phyloP scores from a whole-genome alignment of 2,113 vertebrate species.

The Festucalex cinctus region DNA sequence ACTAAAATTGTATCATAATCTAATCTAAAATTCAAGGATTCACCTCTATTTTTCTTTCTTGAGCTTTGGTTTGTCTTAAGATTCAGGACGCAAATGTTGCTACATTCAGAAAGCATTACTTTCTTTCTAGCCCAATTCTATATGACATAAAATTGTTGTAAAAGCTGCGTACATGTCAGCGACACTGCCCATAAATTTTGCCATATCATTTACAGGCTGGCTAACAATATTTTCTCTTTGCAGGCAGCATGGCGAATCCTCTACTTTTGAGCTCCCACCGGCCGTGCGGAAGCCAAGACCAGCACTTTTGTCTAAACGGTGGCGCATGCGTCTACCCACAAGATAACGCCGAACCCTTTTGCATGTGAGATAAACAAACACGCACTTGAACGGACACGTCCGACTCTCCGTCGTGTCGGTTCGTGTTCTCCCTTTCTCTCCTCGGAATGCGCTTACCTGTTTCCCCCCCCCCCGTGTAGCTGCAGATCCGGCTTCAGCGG shows the following conservation, averaged over 20 bases:
- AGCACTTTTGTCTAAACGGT: constrained; percentile 52
- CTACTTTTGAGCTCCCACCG: constrained; percentile 14
- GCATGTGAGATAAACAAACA: constrained; percentile 56
- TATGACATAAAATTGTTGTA: no score
- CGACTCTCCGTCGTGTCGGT: constrained; percentile 18
- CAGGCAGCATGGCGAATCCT: constrained; percentile 42
- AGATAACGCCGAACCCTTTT: constrained; percentile 52
- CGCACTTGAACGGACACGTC: background rate
- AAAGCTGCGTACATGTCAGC: no score
- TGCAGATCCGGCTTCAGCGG: constrained; percentile 49
- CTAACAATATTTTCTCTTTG: constrained; percentile 1
- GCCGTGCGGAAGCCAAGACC: constrained; percentile 42
- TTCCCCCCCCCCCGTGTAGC: constrained; percentile 35
- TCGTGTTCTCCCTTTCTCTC: constrained; percentile 14
- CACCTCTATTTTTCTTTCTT: no score
- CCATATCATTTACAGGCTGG: no score
- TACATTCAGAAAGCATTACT: no score
- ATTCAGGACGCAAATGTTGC: no score
- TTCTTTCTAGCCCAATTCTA: no score
- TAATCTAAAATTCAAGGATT: no score
- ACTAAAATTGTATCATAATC: no score
- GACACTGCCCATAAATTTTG: no score
- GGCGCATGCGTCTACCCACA: constrained; percentile 63
- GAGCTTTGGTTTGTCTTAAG: no score
- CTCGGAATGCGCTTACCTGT: constrained; percentile 25